Conservation (phyloP, 2,113 vertebrate species). For the Sylvia atricapilla region DNA sequence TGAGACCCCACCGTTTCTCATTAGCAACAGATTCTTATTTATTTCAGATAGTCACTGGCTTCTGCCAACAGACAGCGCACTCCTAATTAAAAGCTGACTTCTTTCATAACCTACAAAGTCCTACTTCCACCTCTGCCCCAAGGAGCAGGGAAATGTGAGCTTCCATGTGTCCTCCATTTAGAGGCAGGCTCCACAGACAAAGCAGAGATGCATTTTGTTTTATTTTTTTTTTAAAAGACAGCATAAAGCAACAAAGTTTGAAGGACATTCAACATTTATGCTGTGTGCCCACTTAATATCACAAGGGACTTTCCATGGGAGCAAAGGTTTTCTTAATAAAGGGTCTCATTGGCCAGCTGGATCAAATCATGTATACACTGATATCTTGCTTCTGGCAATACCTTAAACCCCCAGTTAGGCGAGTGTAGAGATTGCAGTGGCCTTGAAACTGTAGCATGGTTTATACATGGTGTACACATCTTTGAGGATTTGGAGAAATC, state of each 20-base stretch:
- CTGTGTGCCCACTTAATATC: conserved; percentile 36
- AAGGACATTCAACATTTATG: conserved; percentile 73
- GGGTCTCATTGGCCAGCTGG: conserved; percentile 70
- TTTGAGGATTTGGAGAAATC: conserved; percentile 81
- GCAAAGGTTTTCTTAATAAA: conserved; percentile 72
- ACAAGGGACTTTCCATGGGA: conserved; percentile 36
- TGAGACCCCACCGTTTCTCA: conserved; percentile 14
- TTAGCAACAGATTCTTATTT: conserved; percentile 61
- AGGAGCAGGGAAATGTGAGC: not conserved
- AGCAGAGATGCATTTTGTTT: not conserved
- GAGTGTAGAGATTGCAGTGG: conserved; percentile 76
- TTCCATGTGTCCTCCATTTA: conserved; percentile 12
- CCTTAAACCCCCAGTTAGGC: conserved; percentile 78
- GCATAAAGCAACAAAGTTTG: conserved; percentile 67
- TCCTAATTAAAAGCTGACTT: conserved; percentile 60
- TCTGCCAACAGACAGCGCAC: not conserved
- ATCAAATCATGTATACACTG: conserved; percentile 70
- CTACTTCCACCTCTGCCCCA: conserved; percentile 49
- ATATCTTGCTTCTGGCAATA: conserved; percentile 83
- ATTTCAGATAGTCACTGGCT: conserved; percentile 23
- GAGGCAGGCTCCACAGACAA: not conserved
- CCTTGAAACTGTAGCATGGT: conserved; percentile 74
- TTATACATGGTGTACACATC: conserved; percentile 78
- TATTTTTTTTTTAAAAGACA: conserved; percentile 29
- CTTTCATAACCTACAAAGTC: conserved; percentile 51